Base-by-base conservation (phyloP, 2,888 invertebrate genomes). In the Conops quadrifasciatus region DNA sequence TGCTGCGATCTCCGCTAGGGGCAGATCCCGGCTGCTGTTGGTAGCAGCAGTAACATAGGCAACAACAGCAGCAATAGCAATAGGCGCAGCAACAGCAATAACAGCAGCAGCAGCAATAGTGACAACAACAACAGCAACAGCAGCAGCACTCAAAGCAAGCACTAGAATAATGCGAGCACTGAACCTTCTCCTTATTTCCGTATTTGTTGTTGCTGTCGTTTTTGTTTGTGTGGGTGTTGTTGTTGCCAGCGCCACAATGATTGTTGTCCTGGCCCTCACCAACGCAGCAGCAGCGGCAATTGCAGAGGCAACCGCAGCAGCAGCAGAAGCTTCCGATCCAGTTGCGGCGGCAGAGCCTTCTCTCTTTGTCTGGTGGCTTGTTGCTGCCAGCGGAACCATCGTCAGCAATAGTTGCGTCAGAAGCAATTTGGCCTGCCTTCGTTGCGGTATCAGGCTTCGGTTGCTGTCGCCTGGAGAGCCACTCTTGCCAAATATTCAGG, bases 91-190 rank as follows among this genome's bases (percentile, higher is more conserved):
- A 30, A 2, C 26, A 47, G 2, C 47, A 67, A 19, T 47, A 67
- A 7, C 49, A 67, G 30, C 24, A 59, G 26, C 16, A 67, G 26
- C 59, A 60, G 49, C 51, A 66, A 51, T 26, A 66, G 26, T 15
- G 36, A 45, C 66, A 66, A 19, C 36, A 28, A 53, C 49, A 60
- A 26, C 19, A 19, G 36, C 59, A 67, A n/a, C 26, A 47, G 28
- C 28, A 47, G 24, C 49, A 59, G 26, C 59, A 49, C 59, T 47
- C 59, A 47, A 28, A 67, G 30, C 13, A 59, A 30, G n/a, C n/a
- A n/a, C 51, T n/a, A 16, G n/a, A 11, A 28, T n/a, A 30, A n/a
- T 1, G 30, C 30, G 16, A 19, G 47, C 56, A 53, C 36, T 16
- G 28, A 36, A 0, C 13, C 19, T 45, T 45, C 15, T 47, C 24